Evolutionary conservation across 2,888 invertebrate genomes (phyloP).

Genomic region (Aromia moschata): DNA sequence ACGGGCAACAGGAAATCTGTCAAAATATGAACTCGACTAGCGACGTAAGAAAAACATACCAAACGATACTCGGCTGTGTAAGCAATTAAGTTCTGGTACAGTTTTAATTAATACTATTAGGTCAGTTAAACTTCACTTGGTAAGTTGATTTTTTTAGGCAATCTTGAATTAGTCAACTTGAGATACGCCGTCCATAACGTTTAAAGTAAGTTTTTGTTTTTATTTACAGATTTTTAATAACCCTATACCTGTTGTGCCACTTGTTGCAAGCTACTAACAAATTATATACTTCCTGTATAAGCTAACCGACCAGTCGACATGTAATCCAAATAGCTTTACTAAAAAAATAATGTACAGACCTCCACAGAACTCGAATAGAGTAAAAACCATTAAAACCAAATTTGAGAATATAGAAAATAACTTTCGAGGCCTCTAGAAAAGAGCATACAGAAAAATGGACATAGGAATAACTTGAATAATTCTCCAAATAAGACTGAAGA

Average conservation of each 20-base stretch:
- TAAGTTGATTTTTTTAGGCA: constrained; percentile 31
- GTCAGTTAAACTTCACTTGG: constrained; percentile 26
- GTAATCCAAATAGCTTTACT: constrained; percentile 11
- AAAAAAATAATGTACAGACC: constrained; percentile 57
- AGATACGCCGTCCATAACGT: constrained; percentile 14
- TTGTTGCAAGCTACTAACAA: constrained; percentile 41
- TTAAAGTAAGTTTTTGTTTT: constrained; percentile 37
- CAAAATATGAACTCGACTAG: constrained; percentile 14
- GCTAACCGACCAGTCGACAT: constrained; percentile 2
- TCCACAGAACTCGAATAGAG: constrained; percentile 63
- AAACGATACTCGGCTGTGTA: constrained; percentile 3
- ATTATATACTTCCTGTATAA: constrained; percentile 42
- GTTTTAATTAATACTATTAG: constrained; percentile 32
- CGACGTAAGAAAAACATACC: constrained; percentile 7
- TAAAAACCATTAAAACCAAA: constrained; percentile 72
- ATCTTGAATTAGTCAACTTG: constrained; percentile 31
- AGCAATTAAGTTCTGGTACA: constrained; percentile 29
- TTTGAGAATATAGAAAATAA: constrained; percentile 65
- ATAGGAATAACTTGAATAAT: constrained; percentile 37
- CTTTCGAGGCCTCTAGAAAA: constrained; percentile 29
- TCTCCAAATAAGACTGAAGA: constrained; percentile 22
- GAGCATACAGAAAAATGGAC: constrained; percentile 30
- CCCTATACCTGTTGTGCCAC: constrained; percentile 40
- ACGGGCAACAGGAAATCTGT: constrained; percentile 18
- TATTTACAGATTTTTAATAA: constrained; percentile 40